phyloP scores from a whole-genome alignment of 2,888 invertebrate genomes.

The Cryptocephalus primarius region DNA sequence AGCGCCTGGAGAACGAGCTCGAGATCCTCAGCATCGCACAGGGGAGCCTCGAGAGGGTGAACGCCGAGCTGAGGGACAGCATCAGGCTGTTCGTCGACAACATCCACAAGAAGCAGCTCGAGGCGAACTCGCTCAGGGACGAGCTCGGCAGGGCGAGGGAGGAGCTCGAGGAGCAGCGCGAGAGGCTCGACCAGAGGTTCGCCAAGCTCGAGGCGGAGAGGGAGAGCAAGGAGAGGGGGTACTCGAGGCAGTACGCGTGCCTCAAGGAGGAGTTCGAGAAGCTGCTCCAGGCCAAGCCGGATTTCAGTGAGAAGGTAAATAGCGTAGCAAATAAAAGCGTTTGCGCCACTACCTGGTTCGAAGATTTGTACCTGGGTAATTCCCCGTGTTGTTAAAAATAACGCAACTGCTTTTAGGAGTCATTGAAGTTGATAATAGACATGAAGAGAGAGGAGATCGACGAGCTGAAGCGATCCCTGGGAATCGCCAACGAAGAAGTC shows the following conservation, averaged over 20 bases:
- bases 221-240: conserved; percentile 27
- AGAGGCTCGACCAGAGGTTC: conserved; percentile 24
- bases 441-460: conserved; percentile 78
- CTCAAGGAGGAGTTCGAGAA: conserved; percentile 29
- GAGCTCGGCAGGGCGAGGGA: too few species aligned
- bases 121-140: too few species aligned
- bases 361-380: too few species aligned
- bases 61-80: too few species aligned
- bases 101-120: too few species aligned
- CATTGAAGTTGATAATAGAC: conserved; percentile 78
- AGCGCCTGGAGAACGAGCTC: too few species aligned
- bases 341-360: too few species aligned
- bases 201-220: conserved; percentile 24
- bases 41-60: too few species aligned
- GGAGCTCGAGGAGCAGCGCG: conserved; percentile 16
- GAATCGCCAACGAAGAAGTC: conserved; percentile 59
- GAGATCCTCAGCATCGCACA: too few species aligned
- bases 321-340: too few species aligned
- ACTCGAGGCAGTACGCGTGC: conserved; percentile 25
- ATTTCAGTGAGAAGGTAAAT: conserved; percentile 12
- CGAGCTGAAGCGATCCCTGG: conserved; percentile 59
- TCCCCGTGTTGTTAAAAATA: too few species aligned
- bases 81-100: too few species aligned
- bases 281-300: conserved; percentile 31
- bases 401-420: conserved; percentile 41